Conservation (phyloP, 2,797 vertebrate species). For the Muscicapa comitata region DNA sequence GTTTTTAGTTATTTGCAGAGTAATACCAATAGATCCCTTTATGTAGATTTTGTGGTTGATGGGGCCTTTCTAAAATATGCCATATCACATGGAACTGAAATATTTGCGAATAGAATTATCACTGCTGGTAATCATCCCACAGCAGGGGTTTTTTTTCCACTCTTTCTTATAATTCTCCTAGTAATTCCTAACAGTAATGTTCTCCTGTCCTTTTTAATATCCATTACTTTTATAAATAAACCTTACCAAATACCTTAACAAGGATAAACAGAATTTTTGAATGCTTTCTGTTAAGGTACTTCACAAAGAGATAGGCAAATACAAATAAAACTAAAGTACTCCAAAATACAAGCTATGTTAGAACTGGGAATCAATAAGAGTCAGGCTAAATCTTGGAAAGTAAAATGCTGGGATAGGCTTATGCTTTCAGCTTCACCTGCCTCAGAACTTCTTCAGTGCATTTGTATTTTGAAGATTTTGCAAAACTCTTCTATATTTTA, state of each 20-base stretch:
- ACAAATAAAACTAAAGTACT: background rate
- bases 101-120: background rate
- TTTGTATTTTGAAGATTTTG: background rate
- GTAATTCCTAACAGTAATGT: background rate
- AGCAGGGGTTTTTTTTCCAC: rapidly evolving
- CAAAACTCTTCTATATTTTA: background rate
- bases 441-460: background rate
- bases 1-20: background rate
- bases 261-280: background rate
- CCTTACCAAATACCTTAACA: background rate
- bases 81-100: background rate
- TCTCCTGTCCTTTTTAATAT: background rate
- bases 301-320: background rate
- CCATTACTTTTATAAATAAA: background rate
- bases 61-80: background rate
- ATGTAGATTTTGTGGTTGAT: background rate
- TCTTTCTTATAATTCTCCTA: background rate
- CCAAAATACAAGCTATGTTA: background rate
- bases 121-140: background rate
- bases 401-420: background rate
- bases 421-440: background rate
- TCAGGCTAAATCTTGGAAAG: background rate
- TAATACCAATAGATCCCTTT: background rate
- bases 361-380: background rate
- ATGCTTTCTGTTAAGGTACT: background rate